Evolutionary conservation across 2,797 vertebrate species (phyloP), one percentile per base, ranked within the genome.

Genomic region (Borostomias antarcticus): DNA sequence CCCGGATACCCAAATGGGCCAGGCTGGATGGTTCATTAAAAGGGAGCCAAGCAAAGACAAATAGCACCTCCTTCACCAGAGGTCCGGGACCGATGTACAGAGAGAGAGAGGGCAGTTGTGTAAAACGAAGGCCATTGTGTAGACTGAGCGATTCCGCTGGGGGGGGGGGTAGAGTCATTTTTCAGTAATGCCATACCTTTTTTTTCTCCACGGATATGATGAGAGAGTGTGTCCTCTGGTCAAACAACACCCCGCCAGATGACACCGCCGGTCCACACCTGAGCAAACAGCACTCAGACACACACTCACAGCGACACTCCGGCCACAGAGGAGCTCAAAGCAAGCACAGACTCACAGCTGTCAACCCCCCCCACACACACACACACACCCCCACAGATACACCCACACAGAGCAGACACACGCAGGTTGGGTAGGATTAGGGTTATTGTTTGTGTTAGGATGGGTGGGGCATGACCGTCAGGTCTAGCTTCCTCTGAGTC

Each of bases 201-300:
- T 69, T 28, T 70, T 74, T 79, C n/a, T n/a, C n/a, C n/a, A 76
- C 15, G 57, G 21, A 43, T 72, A 75, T 21, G 30, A 1, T 47
- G 54, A 57, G 33, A 68, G 19, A 62, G 59, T 33, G 25, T 61
- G 66, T 70, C 68, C 47, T 64, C 57, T 65, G 15, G 13, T 64
- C 61, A 74, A 70, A 82, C 83, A 83, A 88, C 74, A 75, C 17
- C 67, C 68, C 63, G 82, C 73, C 76, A 78, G 72, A 84, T 81
- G 78, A 87, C 78, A 84, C 65, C 68, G 43, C 45, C 66, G 5
- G 72, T 66, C 68, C 63, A 72, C 78, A 86, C 85, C 81, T 84
- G 84, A 83, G 76, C 75, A 87, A 88, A 89, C 86, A 87, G 56
- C 71, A 69, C 74, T 73, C 61, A 78, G 82, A 77, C 79, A 81